Evolutionary conservation across 2,888 invertebrate genomes (phyloP).

Genomic region (Nemapogon koenigi): DNA sequence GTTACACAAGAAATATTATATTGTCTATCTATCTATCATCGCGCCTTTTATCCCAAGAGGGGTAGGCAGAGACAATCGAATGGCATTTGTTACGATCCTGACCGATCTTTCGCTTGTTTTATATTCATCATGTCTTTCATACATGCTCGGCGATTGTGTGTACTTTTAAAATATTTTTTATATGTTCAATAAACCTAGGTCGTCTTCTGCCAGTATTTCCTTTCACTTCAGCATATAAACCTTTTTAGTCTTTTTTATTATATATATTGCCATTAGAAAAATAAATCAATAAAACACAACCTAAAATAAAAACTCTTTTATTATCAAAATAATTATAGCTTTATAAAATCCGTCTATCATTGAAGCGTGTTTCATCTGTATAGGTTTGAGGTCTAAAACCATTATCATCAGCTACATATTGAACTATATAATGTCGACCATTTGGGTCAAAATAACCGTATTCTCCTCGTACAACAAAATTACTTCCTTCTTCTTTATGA

Average conservation of each 20-base stretch:
- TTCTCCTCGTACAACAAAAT: slow-evolving; percentile 42
- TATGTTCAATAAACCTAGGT: too few relatives aligned
- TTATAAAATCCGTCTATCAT: slow-evolving; percentile 45
- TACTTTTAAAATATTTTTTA: too few relatives aligned
- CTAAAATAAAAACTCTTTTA: slow-evolving; percentile 3
- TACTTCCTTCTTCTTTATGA: slow-evolving; percentile 21
- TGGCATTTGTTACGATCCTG: too few relatives aligned
- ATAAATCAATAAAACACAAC: not conserved
- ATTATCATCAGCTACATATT: slow-evolving; percentile 67
- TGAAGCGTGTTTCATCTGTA: slow-evolving; percentile 35
- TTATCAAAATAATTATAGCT: slow-evolving; percentile 11
- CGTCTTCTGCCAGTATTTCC: too few relatives aligned
- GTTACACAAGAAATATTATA: not conserved
- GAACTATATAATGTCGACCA: slow-evolving; percentile 40
- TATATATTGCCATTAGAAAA: not conserved
- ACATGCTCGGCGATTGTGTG: too few relatives aligned
- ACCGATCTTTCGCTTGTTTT: too few relatives aligned
- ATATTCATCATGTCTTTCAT: too few relatives aligned
- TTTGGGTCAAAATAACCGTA: slow-evolving; percentile 61
- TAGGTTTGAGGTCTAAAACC: slow-evolving; percentile 45
- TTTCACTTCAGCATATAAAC: too few relatives aligned
- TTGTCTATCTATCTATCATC: too few relatives aligned
- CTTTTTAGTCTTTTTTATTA: too few relatives aligned
- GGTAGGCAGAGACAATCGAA: too few relatives aligned
- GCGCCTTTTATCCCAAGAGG: too few relatives aligned